A percentile compares a stretch with the other conserved stretches of the same genome.
Conservation (phyloP, 2,888 invertebrate species). For the Ypsolopha scabrella region DNA sequence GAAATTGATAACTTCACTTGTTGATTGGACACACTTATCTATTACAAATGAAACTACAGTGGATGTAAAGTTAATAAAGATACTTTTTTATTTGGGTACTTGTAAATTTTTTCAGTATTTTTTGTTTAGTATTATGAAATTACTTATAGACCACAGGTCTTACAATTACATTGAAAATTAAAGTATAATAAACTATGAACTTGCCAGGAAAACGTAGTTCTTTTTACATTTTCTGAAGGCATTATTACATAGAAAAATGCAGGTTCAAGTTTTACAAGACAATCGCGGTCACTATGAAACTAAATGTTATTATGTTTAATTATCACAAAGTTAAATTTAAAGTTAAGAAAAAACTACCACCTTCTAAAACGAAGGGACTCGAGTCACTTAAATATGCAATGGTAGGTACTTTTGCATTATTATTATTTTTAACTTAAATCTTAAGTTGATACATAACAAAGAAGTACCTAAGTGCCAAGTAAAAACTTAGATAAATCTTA, state of each 20-base stretch:
- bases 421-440: background rate
- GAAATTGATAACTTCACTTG: too few relatives aligned
- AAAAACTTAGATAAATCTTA: conserved; percentile 13
- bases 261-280: too few relatives aligned
- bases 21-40: too few relatives aligned
- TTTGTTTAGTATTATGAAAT: conserved; percentile 5
- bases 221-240: too few relatives aligned
- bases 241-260: too few relatives aligned
- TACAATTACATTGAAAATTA: conserved; percentile 20
- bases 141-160: conserved; percentile 63
- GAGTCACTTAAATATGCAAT: background rate
- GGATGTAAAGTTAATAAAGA: background rate
- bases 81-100: background rate
- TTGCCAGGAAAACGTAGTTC: too few relatives aligned
- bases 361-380: conserved; percentile 20
- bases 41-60: too few relatives aligned
- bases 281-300: too few relatives aligned
- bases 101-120: background rate
- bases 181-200: too few relatives aligned
- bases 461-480: background rate
- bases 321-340: conserved; percentile 2
- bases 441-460: background rate
- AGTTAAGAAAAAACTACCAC: background rate
- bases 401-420: background rate
- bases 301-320: conserved; percentile 2